Evolutionary conservation across 1,140 invertebrate species (phyloP).

Genomic region (Drosophila quadrilineata): DNA sequence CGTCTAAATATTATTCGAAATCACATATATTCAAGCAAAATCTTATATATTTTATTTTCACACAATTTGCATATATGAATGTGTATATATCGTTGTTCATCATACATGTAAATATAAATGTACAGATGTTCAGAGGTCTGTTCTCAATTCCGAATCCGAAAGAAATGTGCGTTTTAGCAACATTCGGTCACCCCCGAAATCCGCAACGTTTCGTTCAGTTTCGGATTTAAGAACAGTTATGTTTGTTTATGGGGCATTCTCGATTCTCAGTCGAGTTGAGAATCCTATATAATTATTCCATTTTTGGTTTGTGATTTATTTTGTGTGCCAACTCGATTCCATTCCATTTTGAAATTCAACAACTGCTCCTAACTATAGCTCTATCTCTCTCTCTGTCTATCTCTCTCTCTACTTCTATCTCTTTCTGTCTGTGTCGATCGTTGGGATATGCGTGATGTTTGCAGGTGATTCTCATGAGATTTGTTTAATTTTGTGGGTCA

Average conservation of each 20-base stretch:
- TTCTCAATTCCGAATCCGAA: no score
- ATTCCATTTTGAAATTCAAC: no score
- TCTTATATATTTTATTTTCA: constrained; percentile 53
- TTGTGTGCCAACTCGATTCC: constrained; percentile 26
- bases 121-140: constrained; percentile 32
- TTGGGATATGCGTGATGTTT: constrained; percentile 75
- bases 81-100: constrained; percentile 57
- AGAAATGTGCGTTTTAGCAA: no score
- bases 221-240: no score
- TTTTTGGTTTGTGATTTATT: neutral
- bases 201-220: no score
- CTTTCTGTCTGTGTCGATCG: constrained; percentile 51
- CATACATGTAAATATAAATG: constrained; percentile 67
- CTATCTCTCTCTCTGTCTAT: neutral
- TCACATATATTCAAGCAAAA: constrained; percentile 74
- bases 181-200: no score
- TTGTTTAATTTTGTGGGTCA: constrained; percentile 8
- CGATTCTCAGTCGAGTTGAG: no score
- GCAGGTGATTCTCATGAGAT: constrained; percentile 55
- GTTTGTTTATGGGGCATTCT: no score
- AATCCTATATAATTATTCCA: no score
- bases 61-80: no score
- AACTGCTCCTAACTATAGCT: no score
- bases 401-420: neutral
- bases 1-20: constrained; percentile 28